phyloP scores from a whole-genome alignment of 2,113 vertebrate genomes.

The Cottus gobio region DNA sequence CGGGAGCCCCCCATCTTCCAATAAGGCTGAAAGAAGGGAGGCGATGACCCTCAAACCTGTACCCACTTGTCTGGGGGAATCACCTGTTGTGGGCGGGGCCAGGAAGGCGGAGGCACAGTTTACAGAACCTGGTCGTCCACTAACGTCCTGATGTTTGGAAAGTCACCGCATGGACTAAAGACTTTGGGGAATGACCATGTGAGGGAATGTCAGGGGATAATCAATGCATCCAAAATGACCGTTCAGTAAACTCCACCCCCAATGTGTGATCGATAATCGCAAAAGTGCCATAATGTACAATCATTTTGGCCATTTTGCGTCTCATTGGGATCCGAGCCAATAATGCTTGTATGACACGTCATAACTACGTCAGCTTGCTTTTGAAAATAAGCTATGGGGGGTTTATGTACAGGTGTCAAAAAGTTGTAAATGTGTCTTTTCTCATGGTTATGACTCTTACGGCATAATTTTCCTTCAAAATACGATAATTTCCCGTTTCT shows the following conservation, averaged over 20 bases:
- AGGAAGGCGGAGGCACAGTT: conserved; percentile 33
- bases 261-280: neutral
- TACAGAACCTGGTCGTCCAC: conserved; percentile 28
- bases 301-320: neutral
- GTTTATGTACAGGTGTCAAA: no score
- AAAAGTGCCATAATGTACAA: neutral
- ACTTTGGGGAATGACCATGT: neutral
- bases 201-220: neutral
- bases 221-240: neutral
- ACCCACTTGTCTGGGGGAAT: neutral
- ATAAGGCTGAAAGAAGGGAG: neutral
- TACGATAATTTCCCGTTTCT: no score
- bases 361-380: no score
- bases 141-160: conserved; percentile 21
- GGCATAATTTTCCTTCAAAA: no score
- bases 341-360: no score
- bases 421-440: no score
- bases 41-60: conserved; percentile 14
- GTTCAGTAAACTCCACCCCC: neutral
- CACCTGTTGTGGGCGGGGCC: conserved; percentile 3
- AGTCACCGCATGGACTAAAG: conserved; percentile 4
- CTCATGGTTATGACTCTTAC: no score
- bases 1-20: conserved; percentile 8
- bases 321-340: no score
- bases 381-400: no score